Evolutionary conservation across 2,113 vertebrate species (phyloP), one percentile per base, ranked within the genome.

Genomic region (Chunga burmeisteri): DNA sequence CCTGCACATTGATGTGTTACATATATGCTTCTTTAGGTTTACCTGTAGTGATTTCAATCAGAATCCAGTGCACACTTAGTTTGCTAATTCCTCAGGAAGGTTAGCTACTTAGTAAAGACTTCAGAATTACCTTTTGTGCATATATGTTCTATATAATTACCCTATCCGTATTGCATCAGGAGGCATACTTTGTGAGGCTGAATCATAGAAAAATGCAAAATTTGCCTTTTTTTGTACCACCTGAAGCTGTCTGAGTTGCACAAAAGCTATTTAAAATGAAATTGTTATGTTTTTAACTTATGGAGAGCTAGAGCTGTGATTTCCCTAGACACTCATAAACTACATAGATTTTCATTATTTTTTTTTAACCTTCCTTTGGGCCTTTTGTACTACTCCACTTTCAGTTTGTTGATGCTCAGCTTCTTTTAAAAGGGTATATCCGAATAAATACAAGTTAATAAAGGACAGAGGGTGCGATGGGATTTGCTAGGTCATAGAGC

Each of bases 381-480:
- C 62, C 81, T 82, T 94, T 93, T 90, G 66, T 85, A 17, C 44
- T 34, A 63, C 78, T 95, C 30, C 49, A 68, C 49, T 85, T 91
- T 21, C 56, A 52, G 70, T 75, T 82, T 77, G 91, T 87, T 91
- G 93, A 72, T 77, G 74, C 62, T 91, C 68, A 90, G 65, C 66
- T 93, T 56, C 81, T 89, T 92, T 95, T 85, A 81, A 91, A 95
- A 93, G 92, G 61, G 36, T 88, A 58, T 91, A 86, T 75, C 56
- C 0, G 4, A 96, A 94, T 97, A 96, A 95, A 93, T 97, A 65
- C 73, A 96, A 95, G 84, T 96, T 96, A 95, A 91, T 95, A 91
- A 95, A 93, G 89, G 73, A 87, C 89, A 96, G 71, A 67, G 65
- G 40, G 70, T 82, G 84, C 70, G 72, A 0, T 79, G 93, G 87